A percentile compares a stretch with the other conserved stretches of the same genome.
These are phyloP conservation scores for Heliornis fulica DNA, from an alignment of 2,113 vertebrate genomes.

Conservation along the genomic window DNA sequence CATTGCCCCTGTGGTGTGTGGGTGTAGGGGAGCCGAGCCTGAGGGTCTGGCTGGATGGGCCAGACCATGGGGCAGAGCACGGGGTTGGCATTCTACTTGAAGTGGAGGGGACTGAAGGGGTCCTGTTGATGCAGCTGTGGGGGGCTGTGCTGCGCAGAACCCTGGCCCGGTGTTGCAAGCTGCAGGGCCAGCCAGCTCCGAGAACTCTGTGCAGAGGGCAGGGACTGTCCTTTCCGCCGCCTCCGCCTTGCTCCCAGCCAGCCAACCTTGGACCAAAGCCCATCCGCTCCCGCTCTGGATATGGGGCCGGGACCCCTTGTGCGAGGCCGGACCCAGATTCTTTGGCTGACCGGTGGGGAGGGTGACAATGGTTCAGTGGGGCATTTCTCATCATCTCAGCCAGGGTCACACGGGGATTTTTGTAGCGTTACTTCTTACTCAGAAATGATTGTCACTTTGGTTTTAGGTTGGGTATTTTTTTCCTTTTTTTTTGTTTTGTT, in stretches of 20 bases:
- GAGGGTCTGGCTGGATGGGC: background rate
- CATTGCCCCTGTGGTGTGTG: rapidly evolving
- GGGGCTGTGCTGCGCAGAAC: rapidly evolving
- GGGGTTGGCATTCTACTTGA: background rate
- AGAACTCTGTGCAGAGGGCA: conserved; percentile 34
- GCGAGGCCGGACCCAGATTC: background rate
- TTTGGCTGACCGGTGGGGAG: too few species aligned
- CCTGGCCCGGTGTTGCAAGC: background rate
- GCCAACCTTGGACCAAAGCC: conserved; percentile 11
- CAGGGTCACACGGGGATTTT: background rate
- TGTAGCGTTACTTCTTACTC: conserved; percentile 38
- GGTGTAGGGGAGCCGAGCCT: background rate
- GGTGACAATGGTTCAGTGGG: too few species aligned
- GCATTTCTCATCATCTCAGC: conserved; percentile 56
- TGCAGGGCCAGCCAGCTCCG: background rate
- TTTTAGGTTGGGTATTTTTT: background rate
- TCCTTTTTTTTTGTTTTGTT: background rate
- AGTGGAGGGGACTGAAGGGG: background rate
- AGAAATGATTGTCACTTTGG: background rate
- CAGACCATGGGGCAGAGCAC: background rate
- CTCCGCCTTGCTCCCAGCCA: background rate
- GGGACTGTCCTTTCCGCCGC: background rate
- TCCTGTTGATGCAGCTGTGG: rapidly evolving
- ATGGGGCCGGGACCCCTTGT: background rate
- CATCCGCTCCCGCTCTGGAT: background rate